Percentiles rank a stretch among this genome's conserved stretches.
These are phyloP conservation scores for Gari tellinella DNA, from an alignment of 2,888 invertebrate species.

Conservation along the genomic window DNA sequence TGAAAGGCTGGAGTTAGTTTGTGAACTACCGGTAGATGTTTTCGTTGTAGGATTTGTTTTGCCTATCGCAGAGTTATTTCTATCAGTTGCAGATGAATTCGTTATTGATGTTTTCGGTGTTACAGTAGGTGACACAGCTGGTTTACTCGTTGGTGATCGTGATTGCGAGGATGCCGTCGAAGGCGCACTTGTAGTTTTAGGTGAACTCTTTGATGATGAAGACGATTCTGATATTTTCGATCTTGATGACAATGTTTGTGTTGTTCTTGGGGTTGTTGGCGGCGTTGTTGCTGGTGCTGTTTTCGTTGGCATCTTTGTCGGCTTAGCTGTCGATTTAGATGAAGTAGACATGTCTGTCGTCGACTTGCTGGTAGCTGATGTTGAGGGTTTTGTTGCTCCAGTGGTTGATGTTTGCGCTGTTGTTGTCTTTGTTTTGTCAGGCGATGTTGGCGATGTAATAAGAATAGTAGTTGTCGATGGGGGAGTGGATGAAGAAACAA, in stretches of 20 bases:
- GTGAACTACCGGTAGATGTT: not conserved
- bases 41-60: not conserved
- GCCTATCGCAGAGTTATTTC: not conserved
- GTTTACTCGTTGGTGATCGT: not conserved
- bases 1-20: slow-evolving; percentile 16
- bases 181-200: slow-evolving; percentile 1
- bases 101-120: not conserved
- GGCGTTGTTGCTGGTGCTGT: slow-evolving; percentile 7
- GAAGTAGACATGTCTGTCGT: not conserved
- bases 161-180: not conserved
- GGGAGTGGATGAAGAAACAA: no score
- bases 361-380: slow-evolving; percentile 15
- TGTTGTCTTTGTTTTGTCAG: no score
- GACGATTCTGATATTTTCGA: slow-evolving; percentile 5
- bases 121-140: not conserved
- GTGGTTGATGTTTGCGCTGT: no score
- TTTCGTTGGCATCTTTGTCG: slow-evolving; percentile 3
- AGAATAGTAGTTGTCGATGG: no score
- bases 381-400: slow-evolving; percentile 6
- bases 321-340: not conserved
- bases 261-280: slow-evolving; percentile 5
- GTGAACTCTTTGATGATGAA: slow-evolving; percentile 16
- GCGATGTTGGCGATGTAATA: no score
- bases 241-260: not conserved
- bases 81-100: slow-evolving; percentile 1